A percentile compares a stretch with the other conserved stretches of the same genome.
phyloP scores from a whole-genome alignment of 1,140 invertebrate genomes.

The Drosophila jambulina region DNA sequence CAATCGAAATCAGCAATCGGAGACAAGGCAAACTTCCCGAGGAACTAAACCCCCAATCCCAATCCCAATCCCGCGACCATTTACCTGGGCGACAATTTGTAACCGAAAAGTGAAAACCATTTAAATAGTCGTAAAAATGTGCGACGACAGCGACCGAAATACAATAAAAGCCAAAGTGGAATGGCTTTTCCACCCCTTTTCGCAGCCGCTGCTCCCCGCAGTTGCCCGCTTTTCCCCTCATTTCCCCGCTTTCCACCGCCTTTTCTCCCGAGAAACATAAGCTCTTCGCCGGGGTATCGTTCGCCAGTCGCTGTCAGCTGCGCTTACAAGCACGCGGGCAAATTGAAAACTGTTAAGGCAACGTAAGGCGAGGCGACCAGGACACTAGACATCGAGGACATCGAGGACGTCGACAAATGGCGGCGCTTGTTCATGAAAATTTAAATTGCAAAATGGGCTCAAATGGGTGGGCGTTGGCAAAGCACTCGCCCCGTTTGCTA shows the following conservation, averaged over 20 bases:
- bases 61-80: neutral
- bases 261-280: constrained; percentile 33
- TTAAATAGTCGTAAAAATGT: constrained; percentile 80
- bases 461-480: constrained; percentile 44
- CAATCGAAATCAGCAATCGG: constrained; percentile 13
- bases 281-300: constrained; percentile 27
- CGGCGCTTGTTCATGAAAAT: constrained; percentile 80
- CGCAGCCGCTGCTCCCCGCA: neutral
- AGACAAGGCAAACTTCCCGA: neutral
- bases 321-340: constrained; percentile 72
- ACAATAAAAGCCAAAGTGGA: constrained; percentile 71
- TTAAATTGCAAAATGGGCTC: constrained; percentile 80
- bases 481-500: constrained; percentile 41
- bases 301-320: constrained; percentile 71
- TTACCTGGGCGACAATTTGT: constrained; percentile 64
- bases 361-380: constrained; percentile 26
- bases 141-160: constrained; percentile 75
- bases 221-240: neutral
- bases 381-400: constrained; percentile 16
- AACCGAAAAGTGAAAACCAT: constrained; percentile 74
- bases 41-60: neutral
- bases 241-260: neutral
- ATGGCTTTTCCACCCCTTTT: constrained; percentile 7
- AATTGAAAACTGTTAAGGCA: constrained; percentile 78
- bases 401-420: constrained; percentile 66